These are phyloP conservation scores for Syngnathus acus DNA, from an alignment of 2,797 vertebrate species.

Conservation along the genomic window DNA sequence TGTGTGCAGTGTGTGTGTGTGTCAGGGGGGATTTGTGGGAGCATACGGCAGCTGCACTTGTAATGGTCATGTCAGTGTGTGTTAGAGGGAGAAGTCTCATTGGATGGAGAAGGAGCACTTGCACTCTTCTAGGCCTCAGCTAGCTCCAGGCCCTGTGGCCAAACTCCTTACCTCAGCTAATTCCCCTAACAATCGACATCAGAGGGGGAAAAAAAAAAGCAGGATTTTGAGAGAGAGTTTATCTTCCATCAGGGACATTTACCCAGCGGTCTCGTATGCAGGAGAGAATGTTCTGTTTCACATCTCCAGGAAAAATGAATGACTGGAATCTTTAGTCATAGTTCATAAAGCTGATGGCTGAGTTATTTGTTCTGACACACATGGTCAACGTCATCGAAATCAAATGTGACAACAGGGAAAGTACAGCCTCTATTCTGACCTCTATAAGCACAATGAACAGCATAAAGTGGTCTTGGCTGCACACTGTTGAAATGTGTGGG, in stretches of 20 bases:
- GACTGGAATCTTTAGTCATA: conserved; percentile 16
- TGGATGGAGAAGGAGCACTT: conserved; percentile 17
- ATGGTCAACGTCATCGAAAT: conserved; percentile 23
- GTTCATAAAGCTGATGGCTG: conserved; percentile 18
- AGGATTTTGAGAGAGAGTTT: neutral
- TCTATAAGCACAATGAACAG: neutral
- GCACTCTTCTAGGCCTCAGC: conserved; percentile 20
- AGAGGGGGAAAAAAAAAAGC: conserved; percentile 15
- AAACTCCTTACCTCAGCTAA: conserved; percentile 28
- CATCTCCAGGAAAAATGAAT: conserved; percentile 20
- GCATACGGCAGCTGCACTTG: conserved; percentile 45
- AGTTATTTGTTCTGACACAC: conserved; percentile 28
- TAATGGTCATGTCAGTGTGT: conserved; percentile 45
- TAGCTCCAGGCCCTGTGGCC: conserved; percentile 26
- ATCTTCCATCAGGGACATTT: conserved; percentile 19
- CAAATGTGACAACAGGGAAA: conserved; percentile 28
- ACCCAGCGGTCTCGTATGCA: conserved; percentile 3
- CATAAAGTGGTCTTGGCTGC: neutral
- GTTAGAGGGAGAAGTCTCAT: conserved; percentile 38
- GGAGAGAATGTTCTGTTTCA: conserved; percentile 24
- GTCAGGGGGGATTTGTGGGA: conserved; percentile 26
- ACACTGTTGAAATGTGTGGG: neutral
- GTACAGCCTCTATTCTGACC: neutral
- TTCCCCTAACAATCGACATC: conserved; percentile 14
- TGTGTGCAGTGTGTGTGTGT: conserved; percentile 13